Conservation (phyloP, 2,888 invertebrate species). For the Melinaea marsaeus region DNA sequence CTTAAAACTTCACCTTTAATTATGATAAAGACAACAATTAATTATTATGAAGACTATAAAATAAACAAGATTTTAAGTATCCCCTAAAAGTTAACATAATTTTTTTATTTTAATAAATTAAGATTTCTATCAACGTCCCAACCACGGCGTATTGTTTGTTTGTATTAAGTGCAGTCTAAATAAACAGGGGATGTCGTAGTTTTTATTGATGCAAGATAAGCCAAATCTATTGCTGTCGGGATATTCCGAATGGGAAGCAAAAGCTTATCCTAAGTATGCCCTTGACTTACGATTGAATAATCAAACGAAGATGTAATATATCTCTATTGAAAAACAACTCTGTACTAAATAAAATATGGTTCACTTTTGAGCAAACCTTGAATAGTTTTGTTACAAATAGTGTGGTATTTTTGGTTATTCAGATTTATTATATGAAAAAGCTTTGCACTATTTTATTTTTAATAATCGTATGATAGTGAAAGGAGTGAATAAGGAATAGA, state of each 20-base stretch:
- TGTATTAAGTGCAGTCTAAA: background rate
- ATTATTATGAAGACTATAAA: too few species aligned
- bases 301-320: conserved; percentile 29
- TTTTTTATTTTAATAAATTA: too few species aligned
- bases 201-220: conserved; percentile 49
- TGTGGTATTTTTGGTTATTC: conserved; percentile 30
- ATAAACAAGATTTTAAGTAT: too few species aligned
- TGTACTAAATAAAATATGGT: conserved; percentile 1
- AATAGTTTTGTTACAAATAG: conserved; percentile 27
- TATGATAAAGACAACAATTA: too few species aligned
- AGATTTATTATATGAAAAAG: conserved; percentile 27
- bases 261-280: conserved; percentile 34
- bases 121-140: too few species aligned
- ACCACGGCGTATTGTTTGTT: too few species aligned
- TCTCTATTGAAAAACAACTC: conserved; percentile 12
- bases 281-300: conserved; percentile 38
- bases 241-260: conserved; percentile 38
- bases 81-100: too few species aligned
- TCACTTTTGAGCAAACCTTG: conserved; percentile 5
- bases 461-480: background rate
- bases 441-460: conserved; percentile 22
- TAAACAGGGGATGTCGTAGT: conserved; percentile 35
- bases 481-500: too few species aligned
- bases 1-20: too few species aligned
- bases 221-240: conserved; percentile 45